Evolutionary conservation across 2,113 vertebrate species (phyloP).

Genomic region (Cynocephalus volans): DNA sequence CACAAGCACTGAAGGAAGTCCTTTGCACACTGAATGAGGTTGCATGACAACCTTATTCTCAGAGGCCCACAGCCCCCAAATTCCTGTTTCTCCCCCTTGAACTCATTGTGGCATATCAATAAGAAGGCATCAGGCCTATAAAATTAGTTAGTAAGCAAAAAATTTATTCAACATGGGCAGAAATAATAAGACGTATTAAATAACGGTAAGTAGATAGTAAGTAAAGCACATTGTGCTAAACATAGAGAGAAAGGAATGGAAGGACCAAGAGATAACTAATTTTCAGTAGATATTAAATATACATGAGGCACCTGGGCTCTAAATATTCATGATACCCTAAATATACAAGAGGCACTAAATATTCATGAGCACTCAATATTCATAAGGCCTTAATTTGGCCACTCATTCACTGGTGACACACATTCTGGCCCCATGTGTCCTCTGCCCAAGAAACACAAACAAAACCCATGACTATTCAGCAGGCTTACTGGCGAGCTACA

Average conservation of each 20-base stretch:
- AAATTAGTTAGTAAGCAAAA: constrained; percentile 37
- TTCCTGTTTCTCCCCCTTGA: constrained; percentile 15
- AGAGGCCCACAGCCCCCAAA: neutral
- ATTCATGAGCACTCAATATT: constrained; percentile 78
- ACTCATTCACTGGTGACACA: constrained; percentile 59
- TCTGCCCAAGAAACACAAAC: constrained; percentile 65
- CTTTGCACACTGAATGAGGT: neutral
- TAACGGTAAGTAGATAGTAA: constrained; percentile 13
- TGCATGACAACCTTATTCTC: neutral
- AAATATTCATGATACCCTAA: constrained; percentile 76
- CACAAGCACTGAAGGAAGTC: neutral
- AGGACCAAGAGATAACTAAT: constrained; percentile 52
- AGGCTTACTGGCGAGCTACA: constrained; percentile 16
- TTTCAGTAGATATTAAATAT: constrained; percentile 67
- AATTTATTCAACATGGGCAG: neutral
- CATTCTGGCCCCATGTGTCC: constrained; percentile 21
- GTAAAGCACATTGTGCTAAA: constrained; percentile 1
- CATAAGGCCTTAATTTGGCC: constrained; percentile 48
- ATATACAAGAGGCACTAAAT: constrained; percentile 71
- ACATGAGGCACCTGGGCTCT: constrained; percentile 69
- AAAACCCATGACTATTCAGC: constrained; percentile 51
- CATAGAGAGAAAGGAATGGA: constrained; percentile 41
- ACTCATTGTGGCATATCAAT: neutral
- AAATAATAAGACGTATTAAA: constrained; percentile 55
- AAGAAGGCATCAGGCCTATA: neutral